Evolutionary conservation across 2,797 vertebrate genomes (phyloP), one percentile per base, ranked within the genome.

Genomic region (Tokudaia tokunoshimensis): DNA sequence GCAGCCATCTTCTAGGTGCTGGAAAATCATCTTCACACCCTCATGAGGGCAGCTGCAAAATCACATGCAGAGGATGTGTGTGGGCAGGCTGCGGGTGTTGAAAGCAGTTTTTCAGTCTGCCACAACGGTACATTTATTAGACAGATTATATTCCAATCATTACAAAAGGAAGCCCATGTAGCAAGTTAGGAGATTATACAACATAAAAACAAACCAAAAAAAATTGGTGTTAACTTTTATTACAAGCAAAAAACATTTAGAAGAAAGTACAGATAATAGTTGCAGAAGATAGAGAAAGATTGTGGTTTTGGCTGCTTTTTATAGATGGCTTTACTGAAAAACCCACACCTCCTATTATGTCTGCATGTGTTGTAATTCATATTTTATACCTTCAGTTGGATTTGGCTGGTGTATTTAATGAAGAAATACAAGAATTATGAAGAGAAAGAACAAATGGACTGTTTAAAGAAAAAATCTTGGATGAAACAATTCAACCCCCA

Each of bases 361-460:
- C 81, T 57, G 3, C 19, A 31, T 12, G 17, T 14, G 22, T 15
- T 17, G 1, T 59, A 52, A 91, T 17, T 70, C 17, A 55, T 34
- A 63, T 81, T 70, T 95, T 80, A 67, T 59, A 65, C 74, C n/a
- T 59, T 94, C 70, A 47, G 0, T 17, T 37, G 63, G 41, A 72
- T 37, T 93, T 91, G 57, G 47, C 88, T 84, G 31, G 89, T 76
- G 31, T 26, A 82, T 34, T 63, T 92, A 89, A 31, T 74, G 61
- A 95, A 84, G 82, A 63, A 95, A 96, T 78, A 72, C 84, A 96
- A 96, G n/a, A 96, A 94, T 96, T 76, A 76, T 34, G 44, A 29
- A 94, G 44, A 92, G 59, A 79, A 97, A 94, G 96, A 84, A 26
- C 13, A 95, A 94, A 96, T 96, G 72, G 82, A 67, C 74, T 90